phyloP scores from a whole-genome alignment of 1,140 invertebrate genomes.

The Delia radicum region DNA sequence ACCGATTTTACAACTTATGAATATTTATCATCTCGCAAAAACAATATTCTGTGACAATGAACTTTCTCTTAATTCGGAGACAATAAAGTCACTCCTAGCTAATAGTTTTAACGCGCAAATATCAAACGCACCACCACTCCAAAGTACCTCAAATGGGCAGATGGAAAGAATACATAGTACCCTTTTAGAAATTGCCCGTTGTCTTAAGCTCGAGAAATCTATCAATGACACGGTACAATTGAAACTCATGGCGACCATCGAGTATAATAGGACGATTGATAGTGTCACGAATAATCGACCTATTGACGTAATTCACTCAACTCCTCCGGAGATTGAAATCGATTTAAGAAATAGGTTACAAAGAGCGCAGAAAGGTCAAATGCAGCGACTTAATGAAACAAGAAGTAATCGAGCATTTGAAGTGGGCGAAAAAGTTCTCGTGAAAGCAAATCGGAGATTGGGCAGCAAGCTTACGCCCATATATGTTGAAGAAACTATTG shows the following conservation, averaged over 20 bases:
- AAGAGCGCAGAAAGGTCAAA: no score
- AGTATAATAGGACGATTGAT: not conserved
- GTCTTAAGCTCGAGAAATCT: not conserved
- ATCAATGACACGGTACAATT: not conserved
- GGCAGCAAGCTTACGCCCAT: slow-evolving; percentile 6
- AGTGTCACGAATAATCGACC: not conserved
- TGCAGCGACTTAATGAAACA: not conserved
- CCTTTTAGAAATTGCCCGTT: not conserved
- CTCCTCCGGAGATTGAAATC: no score
- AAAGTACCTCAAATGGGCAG: slow-evolving; percentile 25
- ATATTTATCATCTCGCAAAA: not conserved
- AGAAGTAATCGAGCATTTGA: not conserved
- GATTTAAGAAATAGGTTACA: no score
- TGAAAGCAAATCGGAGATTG: slow-evolving; percentile 2
- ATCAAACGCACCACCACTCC: not conserved
- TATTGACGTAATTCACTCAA: no score
- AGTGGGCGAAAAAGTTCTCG: not conserved
- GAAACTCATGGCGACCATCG: not conserved
- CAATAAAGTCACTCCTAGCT: not conserved
- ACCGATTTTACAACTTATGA: slow-evolving; percentile 1
- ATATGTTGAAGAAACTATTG: not conserved
- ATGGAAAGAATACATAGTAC: slow-evolving; percentile 10
- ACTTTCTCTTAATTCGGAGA: not conserved
- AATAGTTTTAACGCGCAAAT: not conserved
- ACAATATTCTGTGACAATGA: not conserved